Evolutionary conservation across 2,113 vertebrate genomes (phyloP).

Genomic region (Datnioides undecimradiatus): DNA sequence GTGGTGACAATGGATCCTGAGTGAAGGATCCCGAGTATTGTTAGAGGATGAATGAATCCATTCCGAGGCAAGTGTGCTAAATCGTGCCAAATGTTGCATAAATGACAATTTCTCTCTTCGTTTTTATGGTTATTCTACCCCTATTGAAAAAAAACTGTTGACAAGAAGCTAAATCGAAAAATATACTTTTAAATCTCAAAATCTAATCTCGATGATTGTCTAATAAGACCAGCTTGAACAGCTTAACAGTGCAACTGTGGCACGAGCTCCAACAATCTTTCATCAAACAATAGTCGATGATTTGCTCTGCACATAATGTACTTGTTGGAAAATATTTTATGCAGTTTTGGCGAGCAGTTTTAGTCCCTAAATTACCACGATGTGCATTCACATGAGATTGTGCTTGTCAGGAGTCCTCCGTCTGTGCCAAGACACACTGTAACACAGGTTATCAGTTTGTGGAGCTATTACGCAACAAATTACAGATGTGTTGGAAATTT

Average conservation of each 20-base stretch:
- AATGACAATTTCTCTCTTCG: neutral
- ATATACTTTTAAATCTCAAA: slow-evolving; percentile 10
- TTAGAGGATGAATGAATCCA: slow-evolving; percentile 35
- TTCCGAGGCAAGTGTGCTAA: slow-evolving; percentile 9
- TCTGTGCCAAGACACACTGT: slow-evolving; percentile 29
- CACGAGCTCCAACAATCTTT: slow-evolving; percentile 6
- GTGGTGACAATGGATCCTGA: slow-evolving; percentile 6
- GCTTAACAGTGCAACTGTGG: neutral
- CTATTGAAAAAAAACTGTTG: neutral
- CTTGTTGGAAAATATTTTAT: slow-evolving; percentile 50
- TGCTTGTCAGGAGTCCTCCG: slow-evolving; percentile 16
- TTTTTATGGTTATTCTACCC: neutral
- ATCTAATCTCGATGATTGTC: neutral
- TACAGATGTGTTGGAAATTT: slow-evolving; percentile 10
- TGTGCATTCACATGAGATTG: slow-evolving; percentile 31
- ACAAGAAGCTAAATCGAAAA: neutral
- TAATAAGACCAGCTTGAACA: neutral
- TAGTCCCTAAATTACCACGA: slow-evolving; percentile 40
- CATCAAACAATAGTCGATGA: slow-evolving; percentile 47
- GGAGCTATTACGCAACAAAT: slow-evolving; percentile 19
- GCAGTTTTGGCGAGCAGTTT: slow-evolving; percentile 24
- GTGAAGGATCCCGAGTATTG: slow-evolving; percentile 3
- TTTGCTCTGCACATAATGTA: slow-evolving; percentile 45
- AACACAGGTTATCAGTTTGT: neutral
- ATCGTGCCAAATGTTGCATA: slow-evolving; percentile 12